phyloP scores from a whole-genome alignment of 2,888 invertebrate species.

The Pocota personata region DNA sequence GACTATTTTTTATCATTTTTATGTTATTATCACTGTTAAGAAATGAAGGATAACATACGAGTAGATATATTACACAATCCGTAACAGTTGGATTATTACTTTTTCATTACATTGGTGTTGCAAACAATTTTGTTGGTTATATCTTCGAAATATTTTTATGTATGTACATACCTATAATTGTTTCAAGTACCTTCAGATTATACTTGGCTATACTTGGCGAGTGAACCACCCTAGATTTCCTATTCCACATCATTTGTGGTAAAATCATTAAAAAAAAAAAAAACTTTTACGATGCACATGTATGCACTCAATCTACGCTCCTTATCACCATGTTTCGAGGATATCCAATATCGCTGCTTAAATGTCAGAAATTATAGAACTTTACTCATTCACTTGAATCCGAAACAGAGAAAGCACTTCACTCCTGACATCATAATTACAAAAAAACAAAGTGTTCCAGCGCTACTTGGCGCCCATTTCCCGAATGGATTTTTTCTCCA shows the following conservation, averaged over 20 bases:
- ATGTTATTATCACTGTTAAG: no score
- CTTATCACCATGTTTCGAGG: not conserved
- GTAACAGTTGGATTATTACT: no score
- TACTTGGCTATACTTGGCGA: not conserved
- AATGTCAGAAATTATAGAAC: conserved; percentile 35
- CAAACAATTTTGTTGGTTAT: no score
- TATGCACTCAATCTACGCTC: not conserved
- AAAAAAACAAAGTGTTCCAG: conserved; percentile 26
- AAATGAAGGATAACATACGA: no score
- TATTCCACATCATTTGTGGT: not conserved
- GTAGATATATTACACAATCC: no score
- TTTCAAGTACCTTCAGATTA: not conserved
- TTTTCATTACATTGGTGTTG: no score
- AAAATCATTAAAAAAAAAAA: not conserved
- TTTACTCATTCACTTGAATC: conserved; percentile 36
- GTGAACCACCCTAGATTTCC: not conserved
- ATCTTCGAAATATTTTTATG: no score
- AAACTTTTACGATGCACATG: conserved; percentile 4
- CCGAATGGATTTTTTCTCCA: conserved; percentile 28
- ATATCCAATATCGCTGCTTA: conserved; percentile 25
- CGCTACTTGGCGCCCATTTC: conserved; percentile 53
- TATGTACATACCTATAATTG: no score
- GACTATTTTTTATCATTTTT: no score
- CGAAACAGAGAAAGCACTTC: conserved; percentile 54
- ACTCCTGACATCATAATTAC: conserved; percentile 61